These are phyloP conservation scores for Harpagoxenus sublaevis DNA, from an alignment of 2,888 invertebrate genomes.

Conservation along the genomic window DNA sequence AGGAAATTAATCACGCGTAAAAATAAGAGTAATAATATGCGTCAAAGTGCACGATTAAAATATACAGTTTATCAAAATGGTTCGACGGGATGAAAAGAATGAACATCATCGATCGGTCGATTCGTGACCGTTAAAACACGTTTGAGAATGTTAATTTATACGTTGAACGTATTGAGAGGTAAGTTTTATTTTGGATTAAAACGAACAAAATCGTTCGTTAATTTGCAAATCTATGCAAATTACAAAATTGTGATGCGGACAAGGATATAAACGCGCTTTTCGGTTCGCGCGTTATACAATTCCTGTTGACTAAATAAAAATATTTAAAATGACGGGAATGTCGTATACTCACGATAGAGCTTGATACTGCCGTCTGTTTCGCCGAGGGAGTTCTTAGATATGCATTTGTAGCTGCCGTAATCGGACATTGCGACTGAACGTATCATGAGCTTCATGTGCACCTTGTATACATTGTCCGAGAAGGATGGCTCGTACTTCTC, in stretches of 20 bases:
- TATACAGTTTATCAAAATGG: constrained; percentile 5
- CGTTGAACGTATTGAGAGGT: not conserved
- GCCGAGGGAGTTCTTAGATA: constrained; percentile 88
- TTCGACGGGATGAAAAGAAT: constrained; percentile 8
- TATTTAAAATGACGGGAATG: not conserved
- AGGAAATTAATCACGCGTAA: not conserved
- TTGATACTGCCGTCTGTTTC: constrained; percentile 88
- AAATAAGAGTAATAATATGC: not conserved
- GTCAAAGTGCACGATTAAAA: not conserved
- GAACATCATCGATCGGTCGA: constrained; percentile 14
- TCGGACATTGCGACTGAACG: constrained; percentile 85
- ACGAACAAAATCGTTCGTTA: not conserved
- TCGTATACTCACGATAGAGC: constrained; percentile 86
- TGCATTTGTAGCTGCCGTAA: constrained; percentile 87
- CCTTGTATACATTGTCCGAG: constrained; percentile 87
- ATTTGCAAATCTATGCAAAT: constrained; percentile 53
- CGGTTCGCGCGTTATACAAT: not conserved
- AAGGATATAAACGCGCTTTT: not conserved
- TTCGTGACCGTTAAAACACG: constrained; percentile 17
- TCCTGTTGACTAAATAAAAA: not conserved
- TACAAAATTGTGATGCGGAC: constrained; percentile 19
- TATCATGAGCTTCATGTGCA: constrained; percentile 87
- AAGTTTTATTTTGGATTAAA: constrained; percentile 43
- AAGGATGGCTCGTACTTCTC: constrained; percentile 86
- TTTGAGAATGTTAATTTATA: constrained; percentile 47